phyloP scores from a whole-genome alignment of 1,140 invertebrate genomes.

The Ganaspis sp. region DNA sequence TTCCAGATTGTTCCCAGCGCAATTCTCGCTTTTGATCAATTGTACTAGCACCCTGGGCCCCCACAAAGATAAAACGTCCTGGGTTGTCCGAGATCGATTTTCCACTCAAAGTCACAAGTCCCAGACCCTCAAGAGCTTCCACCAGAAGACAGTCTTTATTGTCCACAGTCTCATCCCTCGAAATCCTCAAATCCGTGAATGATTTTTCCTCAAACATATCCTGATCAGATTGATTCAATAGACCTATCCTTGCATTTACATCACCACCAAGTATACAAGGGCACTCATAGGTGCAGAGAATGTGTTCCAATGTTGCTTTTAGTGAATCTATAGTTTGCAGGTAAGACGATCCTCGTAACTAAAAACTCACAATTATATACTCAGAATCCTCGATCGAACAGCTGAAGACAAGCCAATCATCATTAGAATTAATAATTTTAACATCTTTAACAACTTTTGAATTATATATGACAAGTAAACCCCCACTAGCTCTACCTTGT shows the following conservation, averaged over 20 bases:
- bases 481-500: conserved; percentile 32
- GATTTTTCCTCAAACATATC: neutral
- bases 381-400: conserved; percentile 2
- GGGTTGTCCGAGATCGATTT: too few species aligned
- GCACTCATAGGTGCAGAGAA: neutral
- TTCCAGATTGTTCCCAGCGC: conserved; percentile 32
- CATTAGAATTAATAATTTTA: neutral
- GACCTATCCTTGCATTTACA: too few species aligned
- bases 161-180: neutral
- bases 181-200: neutral
- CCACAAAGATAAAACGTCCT: neutral
- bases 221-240: neutral
- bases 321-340: neutral
- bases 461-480: conserved; percentile 4
- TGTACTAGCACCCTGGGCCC: neutral
- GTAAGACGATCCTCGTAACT: neutral
- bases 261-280: neutral
- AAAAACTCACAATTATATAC: conserved; percentile 12
- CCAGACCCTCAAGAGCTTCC: neutral
- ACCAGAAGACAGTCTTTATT: neutral
- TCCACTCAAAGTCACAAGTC: neutral
- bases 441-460: neutral
- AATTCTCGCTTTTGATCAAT: conserved; percentile 34
- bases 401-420: neutral
- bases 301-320: neutral